Evolutionary conservation across 2,797 vertebrate species (phyloP).

Genomic region (Neopelma chrysocephalum): DNA sequence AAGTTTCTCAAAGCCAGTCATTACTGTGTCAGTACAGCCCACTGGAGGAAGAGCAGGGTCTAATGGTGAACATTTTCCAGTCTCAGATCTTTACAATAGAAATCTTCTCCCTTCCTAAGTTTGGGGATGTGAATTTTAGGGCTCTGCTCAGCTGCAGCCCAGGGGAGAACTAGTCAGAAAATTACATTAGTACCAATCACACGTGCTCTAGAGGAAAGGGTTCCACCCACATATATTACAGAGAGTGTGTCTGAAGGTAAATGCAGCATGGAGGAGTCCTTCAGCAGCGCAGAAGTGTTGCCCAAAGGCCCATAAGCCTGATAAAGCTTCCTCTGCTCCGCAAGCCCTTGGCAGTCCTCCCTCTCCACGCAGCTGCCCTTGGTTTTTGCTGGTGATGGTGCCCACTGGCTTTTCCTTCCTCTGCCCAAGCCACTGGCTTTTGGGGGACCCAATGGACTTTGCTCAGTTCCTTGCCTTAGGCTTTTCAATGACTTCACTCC

Average conservation of each 20-base stretch:
- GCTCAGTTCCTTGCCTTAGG: not conserved
- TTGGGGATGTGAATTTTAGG: not conserved
- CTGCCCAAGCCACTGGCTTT: not conserved
- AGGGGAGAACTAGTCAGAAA: not conserved
- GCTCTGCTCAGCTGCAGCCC: not conserved
- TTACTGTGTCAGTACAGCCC: not conserved
- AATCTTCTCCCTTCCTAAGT: not conserved
- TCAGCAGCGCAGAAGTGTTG: not conserved
- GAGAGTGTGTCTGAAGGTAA: not conserved
- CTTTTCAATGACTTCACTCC: not conserved
- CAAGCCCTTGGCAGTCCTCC: not conserved
- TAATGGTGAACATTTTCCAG: not conserved
- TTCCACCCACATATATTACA: not conserved
- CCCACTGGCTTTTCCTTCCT: not conserved
- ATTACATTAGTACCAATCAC: not conserved
- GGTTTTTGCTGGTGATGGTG: fast-evolving
- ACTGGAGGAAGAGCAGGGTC: not conserved
- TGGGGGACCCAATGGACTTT: not conserved
- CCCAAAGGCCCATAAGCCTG: not conserved
- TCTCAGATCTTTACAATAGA: not conserved
- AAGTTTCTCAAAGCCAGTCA: not conserved
- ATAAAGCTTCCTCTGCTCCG: not conserved
- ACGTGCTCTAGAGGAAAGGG: not conserved
- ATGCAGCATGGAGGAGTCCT: not conserved
- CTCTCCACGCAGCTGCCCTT: not conserved